These are phyloP conservation scores for Agapostemon virescens DNA, from an alignment of 2,888 invertebrate species.

Conservation along the genomic window DNA sequence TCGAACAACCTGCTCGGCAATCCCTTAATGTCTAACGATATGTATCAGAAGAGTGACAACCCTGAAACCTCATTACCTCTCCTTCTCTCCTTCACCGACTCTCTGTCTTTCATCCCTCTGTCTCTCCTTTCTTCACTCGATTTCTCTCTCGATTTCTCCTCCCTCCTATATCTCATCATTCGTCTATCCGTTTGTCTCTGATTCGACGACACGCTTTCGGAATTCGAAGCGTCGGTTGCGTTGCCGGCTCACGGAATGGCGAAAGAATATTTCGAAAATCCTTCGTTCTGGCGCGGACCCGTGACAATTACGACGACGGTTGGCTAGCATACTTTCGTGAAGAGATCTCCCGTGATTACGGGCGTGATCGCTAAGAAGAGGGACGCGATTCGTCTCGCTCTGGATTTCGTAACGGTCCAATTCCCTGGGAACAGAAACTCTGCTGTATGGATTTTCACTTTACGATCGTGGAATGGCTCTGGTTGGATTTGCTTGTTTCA, in stretches of 20 bases:
- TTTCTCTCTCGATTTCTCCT: not conserved
- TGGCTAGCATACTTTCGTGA: not conserved
- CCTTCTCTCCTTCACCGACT: constrained; percentile 8
- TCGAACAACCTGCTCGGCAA: constrained; percentile 50
- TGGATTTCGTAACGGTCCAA: constrained; percentile 53
- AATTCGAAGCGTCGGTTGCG: not conserved
- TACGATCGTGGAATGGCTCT: constrained; percentile 3
- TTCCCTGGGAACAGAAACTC: constrained; percentile 33
- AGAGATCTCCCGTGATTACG: constrained; percentile 30
- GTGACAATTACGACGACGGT: not conserved
- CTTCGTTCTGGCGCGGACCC: not conserved
- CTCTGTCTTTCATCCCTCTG: not conserved
- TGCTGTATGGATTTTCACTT: not conserved
- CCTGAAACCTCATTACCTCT: constrained; percentile 50
- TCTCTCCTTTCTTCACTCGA: constrained; percentile 14
- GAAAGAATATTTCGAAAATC: not conserved
- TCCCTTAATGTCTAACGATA: constrained; percentile 60
- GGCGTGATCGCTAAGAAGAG: constrained; percentile 24
- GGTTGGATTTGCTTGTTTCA: not conserved
- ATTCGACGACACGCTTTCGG: constrained; percentile 23
- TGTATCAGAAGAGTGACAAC: constrained; percentile 60
- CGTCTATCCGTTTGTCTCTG: not conserved
- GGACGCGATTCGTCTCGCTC: constrained; percentile 51
- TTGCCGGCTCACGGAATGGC: not conserved
- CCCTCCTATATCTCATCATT: not conserved